phyloP scores from a whole-genome alignment of 2,797 vertebrate species.

The Urosaurus nigricauda region DNA sequence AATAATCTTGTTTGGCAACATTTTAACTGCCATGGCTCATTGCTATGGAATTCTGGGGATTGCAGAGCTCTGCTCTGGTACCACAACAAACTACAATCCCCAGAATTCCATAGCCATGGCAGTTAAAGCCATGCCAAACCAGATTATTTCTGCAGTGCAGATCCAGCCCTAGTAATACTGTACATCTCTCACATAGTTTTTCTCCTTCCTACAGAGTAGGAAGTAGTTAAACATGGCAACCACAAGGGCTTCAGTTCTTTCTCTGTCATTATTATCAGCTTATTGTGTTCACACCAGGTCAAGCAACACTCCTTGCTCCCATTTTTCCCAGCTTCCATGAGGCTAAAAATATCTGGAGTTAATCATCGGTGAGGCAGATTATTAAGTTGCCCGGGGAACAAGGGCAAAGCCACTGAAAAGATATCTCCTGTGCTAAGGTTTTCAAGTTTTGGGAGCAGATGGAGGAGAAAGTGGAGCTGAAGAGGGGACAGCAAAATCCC shows the following conservation, averaged over 20 bases:
- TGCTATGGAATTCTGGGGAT: too few relatives aligned
- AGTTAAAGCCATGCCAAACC: too few relatives aligned
- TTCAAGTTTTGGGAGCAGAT: not conserved
- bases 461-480: not conserved
- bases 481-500: slow-evolving; percentile 16
- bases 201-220: not conserved
- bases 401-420: slow-evolving; percentile 33
- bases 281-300: slow-evolving; percentile 1
- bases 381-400: slow-evolving; percentile 26
- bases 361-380: slow-evolving; percentile 21
- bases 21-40: too few relatives aligned
- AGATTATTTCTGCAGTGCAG: too few relatives aligned
- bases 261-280: not conserved
- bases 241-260: not conserved
- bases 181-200: not conserved
- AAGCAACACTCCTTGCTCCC: not conserved
- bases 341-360: slow-evolving; percentile 29
- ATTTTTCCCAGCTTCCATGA: slow-evolving; percentile 10
- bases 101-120: too few relatives aligned
- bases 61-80: too few relatives aligned
- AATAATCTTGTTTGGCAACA: too few relatives aligned
- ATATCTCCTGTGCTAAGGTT: not conserved
- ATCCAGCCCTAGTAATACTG: too few relatives aligned
- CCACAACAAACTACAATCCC: too few relatives aligned
- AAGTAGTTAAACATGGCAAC: slow-evolving; percentile 19